These are phyloP conservation scores for Drosophila rufa DNA, from an alignment of 1,140 invertebrate genomes.

Conservation along the genomic window DNA sequence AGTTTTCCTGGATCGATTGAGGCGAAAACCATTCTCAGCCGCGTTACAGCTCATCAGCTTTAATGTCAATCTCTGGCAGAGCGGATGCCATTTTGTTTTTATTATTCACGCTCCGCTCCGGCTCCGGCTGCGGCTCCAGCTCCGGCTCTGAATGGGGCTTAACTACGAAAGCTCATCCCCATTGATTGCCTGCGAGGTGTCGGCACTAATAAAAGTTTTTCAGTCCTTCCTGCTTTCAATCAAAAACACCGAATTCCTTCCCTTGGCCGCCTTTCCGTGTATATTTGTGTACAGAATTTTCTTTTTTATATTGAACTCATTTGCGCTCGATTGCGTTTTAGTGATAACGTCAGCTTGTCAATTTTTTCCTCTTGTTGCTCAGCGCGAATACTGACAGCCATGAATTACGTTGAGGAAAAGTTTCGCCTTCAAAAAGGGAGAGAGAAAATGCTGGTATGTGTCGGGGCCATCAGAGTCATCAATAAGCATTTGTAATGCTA, in stretches of 20 bases:
- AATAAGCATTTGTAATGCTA: constrained; percentile 23
- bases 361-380: constrained; percentile 18
- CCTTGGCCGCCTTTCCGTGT: too few relatives aligned
- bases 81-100: constrained; percentile 51
- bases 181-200: constrained; percentile 24
- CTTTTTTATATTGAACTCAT: constrained; percentile 40
- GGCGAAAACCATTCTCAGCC: constrained; percentile 8
- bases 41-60: constrained; percentile 19
- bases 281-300: constrained; percentile 10
- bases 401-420: constrained; percentile 13
- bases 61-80: constrained; percentile 16
- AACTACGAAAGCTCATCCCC: constrained; percentile 8
- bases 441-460: constrained; percentile 4
- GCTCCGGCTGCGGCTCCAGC: too few relatives aligned
- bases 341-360: constrained; percentile 50
- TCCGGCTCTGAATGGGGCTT: constrained; percentile 6
- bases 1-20: constrained; percentile 15
- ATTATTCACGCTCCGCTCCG: constrained; percentile 1
- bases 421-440: constrained; percentile 9
- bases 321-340: constrained; percentile 50
- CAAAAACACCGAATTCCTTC: constrained; percentile 6
- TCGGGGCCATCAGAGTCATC: constrained; percentile 20
- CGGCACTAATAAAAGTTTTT: constrained; percentile 23
- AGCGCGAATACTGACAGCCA: constrained; percentile 22
- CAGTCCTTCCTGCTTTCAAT: constrained; percentile 19